These are phyloP conservation scores for Thamnophis sirtalis DNA, from an alignment of 2,113 vertebrate species.

Conservation along the genomic window DNA sequence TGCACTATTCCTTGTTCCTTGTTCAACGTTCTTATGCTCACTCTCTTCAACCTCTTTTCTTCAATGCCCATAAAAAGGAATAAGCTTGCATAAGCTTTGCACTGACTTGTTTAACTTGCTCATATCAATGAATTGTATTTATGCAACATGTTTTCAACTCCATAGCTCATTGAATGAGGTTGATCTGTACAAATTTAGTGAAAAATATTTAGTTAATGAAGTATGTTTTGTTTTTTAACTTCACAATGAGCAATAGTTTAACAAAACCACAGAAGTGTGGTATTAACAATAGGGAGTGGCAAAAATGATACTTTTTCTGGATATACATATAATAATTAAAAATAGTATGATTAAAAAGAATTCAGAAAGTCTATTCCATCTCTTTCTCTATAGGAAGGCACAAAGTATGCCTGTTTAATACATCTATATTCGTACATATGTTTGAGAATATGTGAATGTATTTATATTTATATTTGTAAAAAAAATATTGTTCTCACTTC, in stretches of 20 bases:
- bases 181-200: background rate
- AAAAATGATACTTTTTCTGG: background rate
- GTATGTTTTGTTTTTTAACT: background rate
- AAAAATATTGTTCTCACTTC: slow-evolving; percentile 27
- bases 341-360: background rate
- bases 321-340: background rate
- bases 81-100: slow-evolving; percentile 2
- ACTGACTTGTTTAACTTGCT: background rate
- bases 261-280: background rate
- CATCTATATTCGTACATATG: background rate
- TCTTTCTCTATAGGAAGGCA: slow-evolving; percentile 5
- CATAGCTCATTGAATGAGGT: background rate
- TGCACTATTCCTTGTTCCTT: background rate
- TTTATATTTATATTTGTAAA: background rate
- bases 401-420: background rate
- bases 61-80: background rate
- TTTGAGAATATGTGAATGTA: background rate
- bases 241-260: background rate
- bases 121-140: background rate
- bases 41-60: background rate
- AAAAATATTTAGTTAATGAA: background rate
- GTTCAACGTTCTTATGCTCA: background rate
- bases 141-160: background rate
- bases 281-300: background rate
- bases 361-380: background rate